Conservation (phyloP, 2,797 vertebrate genomes). For the Neosalanx taihuensis region DNA sequence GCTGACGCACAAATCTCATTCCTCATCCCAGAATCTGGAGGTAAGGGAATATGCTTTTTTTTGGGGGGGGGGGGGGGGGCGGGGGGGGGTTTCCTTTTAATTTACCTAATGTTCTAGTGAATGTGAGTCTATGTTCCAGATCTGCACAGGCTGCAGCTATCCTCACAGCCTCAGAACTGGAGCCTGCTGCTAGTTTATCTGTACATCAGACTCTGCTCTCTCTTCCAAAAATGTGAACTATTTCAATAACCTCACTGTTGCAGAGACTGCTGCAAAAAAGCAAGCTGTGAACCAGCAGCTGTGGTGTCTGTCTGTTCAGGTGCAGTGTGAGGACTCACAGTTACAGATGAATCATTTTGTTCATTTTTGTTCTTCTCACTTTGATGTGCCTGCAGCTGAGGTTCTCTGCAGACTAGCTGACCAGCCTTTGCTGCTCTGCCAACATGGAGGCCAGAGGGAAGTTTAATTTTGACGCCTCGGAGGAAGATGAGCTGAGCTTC, state of each 20-base stretch:
- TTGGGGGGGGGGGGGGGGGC: too few relatives aligned
- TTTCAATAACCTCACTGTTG: too few relatives aligned
- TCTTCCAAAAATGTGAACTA: background rate
- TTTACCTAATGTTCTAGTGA: background rate
- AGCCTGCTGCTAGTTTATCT: background rate
- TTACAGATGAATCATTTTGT: conserved; percentile 1
- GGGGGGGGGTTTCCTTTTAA: background rate
- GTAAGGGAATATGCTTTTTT: conserved; percentile 33
- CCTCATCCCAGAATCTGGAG: conserved; percentile 11
- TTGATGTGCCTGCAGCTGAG: conserved; percentile 8
- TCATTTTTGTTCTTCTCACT: conserved; percentile 2
- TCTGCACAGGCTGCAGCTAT: background rate
- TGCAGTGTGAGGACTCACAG: too few relatives aligned
- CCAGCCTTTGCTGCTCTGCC: background rate
- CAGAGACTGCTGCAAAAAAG: background rate
- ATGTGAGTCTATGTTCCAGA: background rate
- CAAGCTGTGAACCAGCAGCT: background rate
- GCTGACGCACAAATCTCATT: background rate
- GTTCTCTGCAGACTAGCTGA: background rate
- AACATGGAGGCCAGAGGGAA: conserved; percentile 89
- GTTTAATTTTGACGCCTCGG: conserved; percentile 84
- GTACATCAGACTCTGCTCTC: background rate
- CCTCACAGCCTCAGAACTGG: too few relatives aligned
- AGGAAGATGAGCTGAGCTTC: conserved; percentile 89
- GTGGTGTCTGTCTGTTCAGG: background rate